These are phyloP conservation scores for Thunnus albacares DNA, from an alignment of 2,797 vertebrate genomes.

Conservation along the genomic window DNA sequence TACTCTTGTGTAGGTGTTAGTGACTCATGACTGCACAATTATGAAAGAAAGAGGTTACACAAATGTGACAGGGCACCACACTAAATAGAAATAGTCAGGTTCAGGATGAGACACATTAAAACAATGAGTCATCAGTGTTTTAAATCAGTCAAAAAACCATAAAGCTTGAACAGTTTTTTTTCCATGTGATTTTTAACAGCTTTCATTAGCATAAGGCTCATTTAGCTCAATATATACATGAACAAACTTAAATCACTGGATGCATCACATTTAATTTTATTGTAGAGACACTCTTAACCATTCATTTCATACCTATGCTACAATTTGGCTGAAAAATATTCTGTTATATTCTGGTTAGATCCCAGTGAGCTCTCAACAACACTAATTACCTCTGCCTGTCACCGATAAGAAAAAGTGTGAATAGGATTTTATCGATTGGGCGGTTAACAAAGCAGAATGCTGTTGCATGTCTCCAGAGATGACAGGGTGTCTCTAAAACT, in stretches of 20 bases:
- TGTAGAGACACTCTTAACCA: not conserved
- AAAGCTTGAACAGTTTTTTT: too few relatives aligned
- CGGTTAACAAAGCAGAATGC: constrained; percentile 37
- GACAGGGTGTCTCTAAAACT: constrained; percentile 33
- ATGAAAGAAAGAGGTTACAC: constrained; percentile 13
- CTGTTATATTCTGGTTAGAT: constrained; percentile 1
- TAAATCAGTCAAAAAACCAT: too few relatives aligned
- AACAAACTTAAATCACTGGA: not conserved
- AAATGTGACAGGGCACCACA: not conserved
- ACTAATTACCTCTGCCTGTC: constrained; percentile 35
- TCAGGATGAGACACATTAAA: not conserved
- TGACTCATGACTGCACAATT: constrained; percentile 36
- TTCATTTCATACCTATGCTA: constrained; percentile 6
- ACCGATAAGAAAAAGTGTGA: constrained; percentile 27
- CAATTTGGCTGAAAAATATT: not conserved
- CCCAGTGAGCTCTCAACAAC: constrained; percentile 8
- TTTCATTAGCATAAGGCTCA: not conserved
- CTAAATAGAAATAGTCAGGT: not conserved
- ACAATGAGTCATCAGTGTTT: not conserved
- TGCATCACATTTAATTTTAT: constrained; percentile 4
- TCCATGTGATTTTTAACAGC: too few relatives aligned
- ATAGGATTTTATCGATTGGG: constrained; percentile 46
- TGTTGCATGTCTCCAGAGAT: constrained; percentile 38
- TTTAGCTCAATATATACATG: not conserved
- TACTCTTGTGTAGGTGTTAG: constrained; percentile 15